Evolutionary conservation across 2,797 vertebrate species (phyloP), one percentile per base, ranked within the genome.

Genomic region (Tapera naevia): DNA sequence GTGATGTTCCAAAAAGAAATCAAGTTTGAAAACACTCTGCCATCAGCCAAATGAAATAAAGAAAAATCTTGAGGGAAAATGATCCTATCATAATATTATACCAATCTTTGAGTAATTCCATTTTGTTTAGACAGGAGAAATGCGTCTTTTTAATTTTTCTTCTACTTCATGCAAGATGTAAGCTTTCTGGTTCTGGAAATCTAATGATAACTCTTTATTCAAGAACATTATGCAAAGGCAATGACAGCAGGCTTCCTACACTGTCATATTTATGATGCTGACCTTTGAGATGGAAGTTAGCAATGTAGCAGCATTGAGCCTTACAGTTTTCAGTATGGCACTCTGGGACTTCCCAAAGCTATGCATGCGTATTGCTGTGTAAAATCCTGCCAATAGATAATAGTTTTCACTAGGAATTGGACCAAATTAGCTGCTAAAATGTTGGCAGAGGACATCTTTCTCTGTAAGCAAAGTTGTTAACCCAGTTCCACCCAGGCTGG

Each of bases 321-420:
- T 70, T 37, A 22, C 16, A 17, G 13, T 73, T 71, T 58, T 33
- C 16, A 13, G 9, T 4, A 6, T 13, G 33, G 43, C 41, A 39
- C 46, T 65, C 67, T 39, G 43, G 43, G 43, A 43, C 43, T 43
- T 43, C 43, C 43, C 43, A 43, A 43, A 43, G 43, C 43, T 16
- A 43, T 43, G 17, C 7, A 0, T 4, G 13, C 7, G 2, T 4
- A 3, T 27, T 30, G 13, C 27, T 50, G 2, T 30, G 41, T 57
- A 3, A 71, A 66, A 3, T 83, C 56, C 58, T 89, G 46, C 51
- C 43, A 82, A 6, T 2, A 72, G 27, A 24, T 28, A 8, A 12
- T 43, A 60, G 5, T 18, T 51, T 66, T 41, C 19, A 2, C 9
- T 35, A 28, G 60, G 35, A 66, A 62, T 15, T 28, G 43, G 19